Percentiles rank a stretch among this genome's conserved stretches.
Evolutionary conservation across 2,888 invertebrate species (phyloP).

Genomic region (Stramonita haemastoma): DNA sequence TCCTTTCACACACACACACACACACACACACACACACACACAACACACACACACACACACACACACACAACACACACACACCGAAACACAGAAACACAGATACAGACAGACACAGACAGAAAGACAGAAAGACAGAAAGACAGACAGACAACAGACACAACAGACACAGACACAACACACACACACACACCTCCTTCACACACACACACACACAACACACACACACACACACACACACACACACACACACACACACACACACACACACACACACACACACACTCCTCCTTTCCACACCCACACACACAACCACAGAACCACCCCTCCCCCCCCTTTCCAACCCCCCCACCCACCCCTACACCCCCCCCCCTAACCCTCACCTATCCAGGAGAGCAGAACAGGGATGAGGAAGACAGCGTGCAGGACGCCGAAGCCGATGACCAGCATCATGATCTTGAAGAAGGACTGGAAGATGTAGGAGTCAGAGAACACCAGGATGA

Average conservation of each 20-base stretch:
- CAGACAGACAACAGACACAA: not conserved
- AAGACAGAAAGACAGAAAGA: not conserved
- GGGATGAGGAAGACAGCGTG: constrained; percentile 64
- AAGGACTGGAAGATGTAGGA: constrained; percentile 64
- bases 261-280: not conserved
- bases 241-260: not conserved
- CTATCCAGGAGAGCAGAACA: constrained; percentile 56
- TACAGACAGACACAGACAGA: not conserved
- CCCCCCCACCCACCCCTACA: not conserved
- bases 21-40: not conserved
- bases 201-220: too few relatives aligned
- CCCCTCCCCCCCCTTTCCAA: not conserved
- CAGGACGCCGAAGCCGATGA: constrained; percentile 57
- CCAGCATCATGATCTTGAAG: constrained; percentile 63
- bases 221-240: too few relatives aligned
- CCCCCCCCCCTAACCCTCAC: not conserved
- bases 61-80: not conserved
- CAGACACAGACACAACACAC: not conserved
- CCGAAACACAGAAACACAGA: not conserved
- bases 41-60: not conserved
- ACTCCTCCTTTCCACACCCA: not conserved
- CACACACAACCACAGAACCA: not conserved
- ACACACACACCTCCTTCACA: not conserved
- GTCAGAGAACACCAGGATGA: constrained; percentile 56
- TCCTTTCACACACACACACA: not conserved